Base-by-base conservation (phyloP, 2,113 vertebrate genomes). In the Barbus barbus region DNA sequence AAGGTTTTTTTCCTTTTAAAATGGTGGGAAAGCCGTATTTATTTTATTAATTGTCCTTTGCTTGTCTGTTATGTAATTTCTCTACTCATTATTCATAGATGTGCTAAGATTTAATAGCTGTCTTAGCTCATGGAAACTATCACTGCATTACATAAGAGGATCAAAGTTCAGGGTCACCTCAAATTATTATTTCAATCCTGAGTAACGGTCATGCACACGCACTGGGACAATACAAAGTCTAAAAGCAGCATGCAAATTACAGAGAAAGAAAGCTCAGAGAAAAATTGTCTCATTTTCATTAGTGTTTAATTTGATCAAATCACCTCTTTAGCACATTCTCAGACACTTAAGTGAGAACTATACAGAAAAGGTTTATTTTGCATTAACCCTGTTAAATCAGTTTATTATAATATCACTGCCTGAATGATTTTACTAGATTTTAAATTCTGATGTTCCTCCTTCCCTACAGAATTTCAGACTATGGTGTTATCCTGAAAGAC, bases 401-500 rank as follows among this genome's bases (percentile, higher is more conserved):
- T 44, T 11, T 44, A 44, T 44, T 44, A 44, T 44, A 12, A 44
- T 44, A 44, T 44, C 9, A 44, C 12, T 5, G 9, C 12, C 41
- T 44, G 12, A 44, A 12, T 44, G 11, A 44, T 44, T 44, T 44
- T 44, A 44, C 9, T 74, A 1, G 61, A 38, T 13, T 41, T 67
- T 46, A 26, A 56, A 46, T 82, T 16, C 48, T 83, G 9, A 20
- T 88, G 8, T 5, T 83, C 84, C 58, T 80, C 65, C 80, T 24
- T 87, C 72, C 61, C 14, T 14, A 80, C 91, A 99, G 98, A 99
- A 90, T 99, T 99, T 93, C 94, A 95, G 88, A 93, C 93, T 85
- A 94, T 98, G 96, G 97, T 99, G 86, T 95, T 96, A 88, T 96
- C 96, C 90, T 98, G 96, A 96, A 90, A 56, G 48, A 69, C 13